A percentile compares a stretch with the other conserved stretches of the same genome.
Evolutionary conservation across 2,113 vertebrate species (phyloP).

Genomic region (Lanius collurio): DNA sequence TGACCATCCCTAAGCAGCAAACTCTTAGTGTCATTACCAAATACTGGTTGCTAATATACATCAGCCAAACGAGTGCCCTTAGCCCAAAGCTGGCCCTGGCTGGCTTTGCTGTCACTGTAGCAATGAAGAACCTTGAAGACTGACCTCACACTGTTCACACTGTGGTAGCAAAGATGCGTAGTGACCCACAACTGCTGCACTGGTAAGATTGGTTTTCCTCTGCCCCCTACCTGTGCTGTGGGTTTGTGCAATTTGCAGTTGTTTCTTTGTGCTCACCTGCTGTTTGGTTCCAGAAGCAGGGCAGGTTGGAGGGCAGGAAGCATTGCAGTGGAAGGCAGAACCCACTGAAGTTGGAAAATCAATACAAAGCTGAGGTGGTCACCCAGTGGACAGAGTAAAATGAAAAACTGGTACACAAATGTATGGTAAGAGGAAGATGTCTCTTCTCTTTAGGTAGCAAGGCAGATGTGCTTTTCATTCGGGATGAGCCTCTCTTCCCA

Average conservation of each 20-base stretch:
- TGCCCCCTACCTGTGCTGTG: not conserved
- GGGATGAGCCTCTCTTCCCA: constrained; percentile 15
- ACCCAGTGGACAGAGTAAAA: not conserved
- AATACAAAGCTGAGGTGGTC: constrained; percentile 1
- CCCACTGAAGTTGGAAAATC: not conserved
- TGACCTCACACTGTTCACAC: constrained; percentile 44
- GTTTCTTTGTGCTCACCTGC: not conserved
- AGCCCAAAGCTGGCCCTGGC: not conserved
- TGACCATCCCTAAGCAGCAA: constrained; percentile 10
- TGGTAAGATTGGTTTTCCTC: not conserved
- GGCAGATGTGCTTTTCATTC: not conserved
- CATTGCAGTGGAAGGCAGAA: not conserved
- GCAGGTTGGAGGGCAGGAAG: not conserved
- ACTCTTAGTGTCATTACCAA: constrained; percentile 32
- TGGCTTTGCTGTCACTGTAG: constrained; percentile 47
- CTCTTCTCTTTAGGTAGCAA: not conserved
- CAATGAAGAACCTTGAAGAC: constrained; percentile 23
- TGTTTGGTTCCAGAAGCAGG: not conserved
- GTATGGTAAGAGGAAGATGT: not conserved
- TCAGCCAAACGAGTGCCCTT: constrained; percentile 51
- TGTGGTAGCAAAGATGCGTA: not conserved
- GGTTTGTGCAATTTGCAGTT: constrained; percentile 13
- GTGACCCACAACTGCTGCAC: not conserved
- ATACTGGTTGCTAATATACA: constrained; percentile 13
- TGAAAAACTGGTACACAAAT: not conserved